These are phyloP conservation scores for Lithophane ornitopus DNA, from an alignment of 2,888 invertebrate genomes.

Conservation along the genomic window DNA sequence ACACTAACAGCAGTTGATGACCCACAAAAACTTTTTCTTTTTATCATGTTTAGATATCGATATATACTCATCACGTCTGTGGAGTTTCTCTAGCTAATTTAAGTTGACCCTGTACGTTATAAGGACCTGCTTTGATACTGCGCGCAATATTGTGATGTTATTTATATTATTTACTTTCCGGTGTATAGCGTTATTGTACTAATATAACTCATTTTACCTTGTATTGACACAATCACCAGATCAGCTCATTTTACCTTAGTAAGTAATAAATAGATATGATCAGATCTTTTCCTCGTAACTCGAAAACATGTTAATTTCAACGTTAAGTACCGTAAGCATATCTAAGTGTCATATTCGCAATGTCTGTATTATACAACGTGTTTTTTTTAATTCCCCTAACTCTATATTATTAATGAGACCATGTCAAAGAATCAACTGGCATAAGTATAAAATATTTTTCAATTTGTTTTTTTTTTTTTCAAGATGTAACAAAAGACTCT, in stretches of 20 bases:
- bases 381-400: too few species aligned
- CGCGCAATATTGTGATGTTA: constrained; percentile 8
- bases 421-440: too few species aligned
- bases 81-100: too few species aligned
- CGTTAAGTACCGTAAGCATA: neutral
- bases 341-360: constrained; percentile 21
- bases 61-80: too few species aligned
- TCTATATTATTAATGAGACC: too few species aligned
- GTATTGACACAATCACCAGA: constrained; percentile 7
- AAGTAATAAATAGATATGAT: constrained; percentile 15
- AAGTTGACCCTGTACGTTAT: neutral
- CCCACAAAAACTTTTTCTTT: too few species aligned
- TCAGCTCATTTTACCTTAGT: constrained; percentile 23
- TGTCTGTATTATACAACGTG: neutral
- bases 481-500: too few species aligned
- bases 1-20: too few species aligned
- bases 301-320: constrained; percentile 7
- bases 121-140: constrained; percentile 47
- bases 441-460: too few species aligned
- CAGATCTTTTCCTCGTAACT: constrained; percentile 37
- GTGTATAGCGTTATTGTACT: neutral
- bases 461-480: too few species aligned
- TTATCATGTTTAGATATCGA: too few species aligned
- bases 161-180: constrained; percentile 13
- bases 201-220: constrained; percentile 25